Evolutionary conservation across 2,113 vertebrate species (phyloP).

Genomic region (Antennarius striatus): DNA sequence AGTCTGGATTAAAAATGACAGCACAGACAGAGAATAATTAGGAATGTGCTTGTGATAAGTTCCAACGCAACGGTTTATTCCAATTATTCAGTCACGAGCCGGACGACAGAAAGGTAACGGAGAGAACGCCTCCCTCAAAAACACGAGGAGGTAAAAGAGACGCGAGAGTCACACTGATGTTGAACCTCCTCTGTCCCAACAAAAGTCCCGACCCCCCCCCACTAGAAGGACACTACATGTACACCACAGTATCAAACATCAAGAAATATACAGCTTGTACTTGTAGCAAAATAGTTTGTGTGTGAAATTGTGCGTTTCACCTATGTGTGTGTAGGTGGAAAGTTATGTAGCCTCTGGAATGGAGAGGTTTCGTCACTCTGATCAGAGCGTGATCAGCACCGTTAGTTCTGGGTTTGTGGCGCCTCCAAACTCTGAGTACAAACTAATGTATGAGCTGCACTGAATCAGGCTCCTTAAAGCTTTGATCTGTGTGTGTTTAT

Average conservation of each 20-base stretch:
- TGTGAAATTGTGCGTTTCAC: no score
- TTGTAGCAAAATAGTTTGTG: no score
- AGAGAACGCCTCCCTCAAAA: constrained; percentile 22
- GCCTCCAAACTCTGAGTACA: no score
- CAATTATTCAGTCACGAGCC: constrained; percentile 24
- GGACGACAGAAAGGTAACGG: constrained; percentile 32
- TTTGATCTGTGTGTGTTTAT: no score
- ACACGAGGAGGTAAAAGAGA: constrained; percentile 35
- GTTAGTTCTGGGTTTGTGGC: no score
- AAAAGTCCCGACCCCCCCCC: constrained; percentile 1
- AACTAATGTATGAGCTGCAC: no score
- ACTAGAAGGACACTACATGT: constrained; percentile 51
- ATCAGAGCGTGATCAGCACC: no score
- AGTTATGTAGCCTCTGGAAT: no score
- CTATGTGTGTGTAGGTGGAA: no score
- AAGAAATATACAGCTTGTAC: constrained; percentile 61
- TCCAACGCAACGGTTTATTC: constrained; percentile 10
- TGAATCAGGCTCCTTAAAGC: no score
- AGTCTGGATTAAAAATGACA: constrained; percentile 57
- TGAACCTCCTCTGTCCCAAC: constrained; percentile 20
- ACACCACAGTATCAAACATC: constrained; percentile 51
- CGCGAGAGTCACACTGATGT: neutral
- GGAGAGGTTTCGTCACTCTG: no score
- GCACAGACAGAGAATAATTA: constrained; percentile 61
- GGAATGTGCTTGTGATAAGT: constrained; percentile 82